phyloP scores from a whole-genome alignment of 2,888 invertebrate genomes.

The Oligia latruncula region DNA sequence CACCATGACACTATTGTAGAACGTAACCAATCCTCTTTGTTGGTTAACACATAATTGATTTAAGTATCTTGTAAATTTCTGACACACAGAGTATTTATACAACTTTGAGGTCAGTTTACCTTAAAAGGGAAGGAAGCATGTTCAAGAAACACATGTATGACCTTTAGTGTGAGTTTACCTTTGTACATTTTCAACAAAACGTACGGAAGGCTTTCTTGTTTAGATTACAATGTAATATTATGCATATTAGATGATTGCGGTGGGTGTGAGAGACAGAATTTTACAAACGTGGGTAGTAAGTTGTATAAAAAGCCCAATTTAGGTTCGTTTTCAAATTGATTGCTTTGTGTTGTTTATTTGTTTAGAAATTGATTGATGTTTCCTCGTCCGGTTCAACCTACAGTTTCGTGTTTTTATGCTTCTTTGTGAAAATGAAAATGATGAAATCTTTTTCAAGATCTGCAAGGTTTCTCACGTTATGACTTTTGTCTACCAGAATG shows the following conservation, averaged over 20 bases:
- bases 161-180: slow-evolving; percentile 48
- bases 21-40: slow-evolving; percentile 20
- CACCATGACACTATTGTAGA: slow-evolving; percentile 43
- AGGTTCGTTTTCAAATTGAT: slow-evolving; percentile 57
- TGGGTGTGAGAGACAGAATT: slow-evolving; percentile 52
- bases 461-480: not conserved
- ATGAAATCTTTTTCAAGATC: not conserved
- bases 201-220: slow-evolving; percentile 44
- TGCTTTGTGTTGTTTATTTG: slow-evolving; percentile 52
- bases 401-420: not conserved
- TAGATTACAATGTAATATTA: slow-evolving; percentile 35
- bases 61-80: slow-evolving; percentile 38
- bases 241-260: slow-evolving; percentile 43
- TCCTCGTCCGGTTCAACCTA: slow-evolving; percentile 28
- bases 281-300: slow-evolving; percentile 47
- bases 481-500: not conserved
- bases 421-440: not conserved
- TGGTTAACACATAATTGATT: slow-evolving; percentile 48
- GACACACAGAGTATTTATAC: slow-evolving; percentile 41
- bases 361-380: slow-evolving; percentile 59
- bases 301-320: slow-evolving; percentile 56
- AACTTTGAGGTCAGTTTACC: slow-evolving; percentile 50
- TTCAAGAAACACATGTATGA: slow-evolving; percentile 52
- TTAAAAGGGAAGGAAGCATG: slow-evolving; percentile 60
- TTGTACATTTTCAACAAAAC: slow-evolving; percentile 29